phyloP scores from a whole-genome alignment of 1,140 invertebrate species.

The Drosophila tropicalis region DNA sequence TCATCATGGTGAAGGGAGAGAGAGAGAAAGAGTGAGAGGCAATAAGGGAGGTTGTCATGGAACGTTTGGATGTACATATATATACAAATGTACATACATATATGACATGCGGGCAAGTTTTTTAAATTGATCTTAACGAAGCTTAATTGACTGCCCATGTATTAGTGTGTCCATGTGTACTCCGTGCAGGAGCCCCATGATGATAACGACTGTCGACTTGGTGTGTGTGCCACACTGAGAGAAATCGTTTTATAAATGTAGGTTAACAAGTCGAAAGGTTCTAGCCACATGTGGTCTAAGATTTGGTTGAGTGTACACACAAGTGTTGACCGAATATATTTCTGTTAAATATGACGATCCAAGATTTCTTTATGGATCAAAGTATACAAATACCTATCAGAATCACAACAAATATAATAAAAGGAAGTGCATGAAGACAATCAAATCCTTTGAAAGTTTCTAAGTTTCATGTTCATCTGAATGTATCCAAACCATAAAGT shows the following conservation, averaged over 20 bases:
- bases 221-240: slow-evolving; percentile 42
- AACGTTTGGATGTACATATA: background rate
- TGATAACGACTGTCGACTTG: slow-evolving; percentile 32
- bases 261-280: background rate
- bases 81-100: slow-evolving; percentile 23
- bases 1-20: slow-evolving; percentile 12
- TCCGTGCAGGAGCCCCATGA: slow-evolving; percentile 38
- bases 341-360: background rate
- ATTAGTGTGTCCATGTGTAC: slow-evolving; percentile 54
- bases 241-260: slow-evolving; percentile 15
- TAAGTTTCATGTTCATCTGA: too few species aligned
- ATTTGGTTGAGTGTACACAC: slow-evolving; percentile 10
- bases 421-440: too few species aligned
- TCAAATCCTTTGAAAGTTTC: too few species aligned
- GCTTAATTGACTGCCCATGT: slow-evolving; percentile 78
- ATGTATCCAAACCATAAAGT: too few species aligned
- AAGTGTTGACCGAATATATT: background rate
- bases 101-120: slow-evolving; percentile 80
- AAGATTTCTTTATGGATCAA: background rate
- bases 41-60: slow-evolving; percentile 8
- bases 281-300: background rate
- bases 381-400: background rate
- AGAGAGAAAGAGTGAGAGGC: slow-evolving; percentile 2
- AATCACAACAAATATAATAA: too few species aligned
- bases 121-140: slow-evolving; percentile 83